Evolutionary conservation across 2,888 invertebrate genomes (phyloP), one percentile per base, ranked within the genome.

Genomic region (Nymphalis polychloros): DNA sequence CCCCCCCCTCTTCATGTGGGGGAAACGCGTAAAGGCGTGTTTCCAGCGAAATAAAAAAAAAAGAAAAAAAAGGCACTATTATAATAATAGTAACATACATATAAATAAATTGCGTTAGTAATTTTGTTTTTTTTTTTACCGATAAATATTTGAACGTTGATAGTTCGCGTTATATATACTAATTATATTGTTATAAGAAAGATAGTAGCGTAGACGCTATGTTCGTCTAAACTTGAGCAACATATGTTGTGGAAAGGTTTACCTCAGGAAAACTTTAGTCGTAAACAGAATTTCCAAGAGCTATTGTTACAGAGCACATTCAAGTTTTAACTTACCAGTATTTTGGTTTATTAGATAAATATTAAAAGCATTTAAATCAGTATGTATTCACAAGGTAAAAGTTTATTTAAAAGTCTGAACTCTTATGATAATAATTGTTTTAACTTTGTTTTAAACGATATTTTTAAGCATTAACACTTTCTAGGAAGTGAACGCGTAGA

Each of bases 201-300:
- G 20, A 52, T 52, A 52, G 10, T 16, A 20, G 41, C 13, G 13
- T 13, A 41, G 41, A 41, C 41, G 20, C 46, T 17, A 64, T 49
- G 20, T 48, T 35, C 20, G 23, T 59, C 46, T 49, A 59, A 67
- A 66, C 27, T 73, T 70, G 27, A 50, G 49, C 49, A 67, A 57
- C 65, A 67, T 70, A 67, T 69, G 72, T 61, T 67, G 64, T 17
- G 65, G 64, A 63, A 64, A 48, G 61, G 52, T 68, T 65, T 50
- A 64, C 69, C 48, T 52, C 61, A 27, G 17, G 35, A 50, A 23
- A 73, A 71, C 66, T 73, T 73, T 63, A 57, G 64, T 68, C 70
- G 59, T 73, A 70, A 73, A 73, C 67, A 68, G 57, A 65, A 63
- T 70, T 67, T 50, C 64, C 23, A 59, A 66, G 63, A 62, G 64